Evolutionary conservation across 1,140 invertebrate species (phyloP).

Genomic region (Micrasema longulum): DNA sequence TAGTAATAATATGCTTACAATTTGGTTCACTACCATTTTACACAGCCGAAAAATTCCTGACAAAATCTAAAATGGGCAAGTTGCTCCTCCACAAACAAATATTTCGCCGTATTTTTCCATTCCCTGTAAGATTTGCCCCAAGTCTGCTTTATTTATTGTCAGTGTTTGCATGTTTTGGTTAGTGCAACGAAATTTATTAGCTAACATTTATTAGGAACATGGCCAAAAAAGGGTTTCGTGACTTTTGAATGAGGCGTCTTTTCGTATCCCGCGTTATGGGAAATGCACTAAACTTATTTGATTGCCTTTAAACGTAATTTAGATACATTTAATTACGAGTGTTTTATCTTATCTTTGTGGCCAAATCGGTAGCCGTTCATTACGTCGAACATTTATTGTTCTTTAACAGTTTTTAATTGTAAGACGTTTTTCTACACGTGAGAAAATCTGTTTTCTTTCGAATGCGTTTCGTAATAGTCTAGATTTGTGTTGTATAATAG

Average conservation of each 20-base stretch:
- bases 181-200: conserved; percentile 17
- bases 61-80: conserved; percentile 2
- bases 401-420: neutral
- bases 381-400: neutral
- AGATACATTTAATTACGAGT: no score
- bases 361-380: no score
- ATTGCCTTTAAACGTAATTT: no score
- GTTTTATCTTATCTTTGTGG: no score
- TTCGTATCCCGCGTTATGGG: no score
- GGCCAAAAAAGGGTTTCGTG: conserved; percentile 11
- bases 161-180: neutral
- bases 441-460: neutral
- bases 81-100: neutral
- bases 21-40: neutral
- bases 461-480: conserved; percentile 3
- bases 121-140: neutral
- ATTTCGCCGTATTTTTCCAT: neutral
- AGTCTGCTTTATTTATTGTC: conserved; percentile 9
- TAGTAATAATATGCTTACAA: no score
- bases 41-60: neutral
- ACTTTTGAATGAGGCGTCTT: conserved; percentile 2
- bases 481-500: neutral
- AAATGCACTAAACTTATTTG: no score
- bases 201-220: conserved; percentile 7
- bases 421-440: neutral